Base-by-base conservation (phyloP, 92 coral and sea anemone genomes). In the Palythoa heliodiscus region DNA sequence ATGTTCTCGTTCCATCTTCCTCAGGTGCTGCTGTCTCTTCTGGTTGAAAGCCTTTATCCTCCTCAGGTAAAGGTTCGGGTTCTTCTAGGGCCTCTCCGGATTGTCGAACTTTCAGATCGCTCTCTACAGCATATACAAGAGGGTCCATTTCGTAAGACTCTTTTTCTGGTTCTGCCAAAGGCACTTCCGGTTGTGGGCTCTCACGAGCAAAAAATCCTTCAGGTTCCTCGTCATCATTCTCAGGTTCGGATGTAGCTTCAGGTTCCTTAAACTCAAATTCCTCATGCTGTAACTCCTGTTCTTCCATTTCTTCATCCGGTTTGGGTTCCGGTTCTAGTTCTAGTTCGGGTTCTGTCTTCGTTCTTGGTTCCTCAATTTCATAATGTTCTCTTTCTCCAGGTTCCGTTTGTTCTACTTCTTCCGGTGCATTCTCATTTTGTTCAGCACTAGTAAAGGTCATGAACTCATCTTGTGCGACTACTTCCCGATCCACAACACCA, bases 121-220 rank as follows among this genome's bases (percentile, higher is more conserved):
- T 80, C 57, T 80, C 84, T 2, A 38, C 43, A n/a, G 74, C 75
- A 67, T 47, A 64, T 64, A 12, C 14, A 64, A 47, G 60, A 64
- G 50, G 84, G 53, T 80, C 84, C 72, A 47, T 80, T 63, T 80
- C 84, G 19, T 66, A 70, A 2, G 73, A 63, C 48, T 80, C 84
- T 7, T 80, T 80, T 68, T 80, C 84, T 15, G 74, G 63, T 66
- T 80, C 74, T 63, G 75, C 75, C 3, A 66, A 47, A 0, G 72
- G 71, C 43, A 78, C 71, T 54, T 6, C 9, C 15, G 73, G 69
- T 5, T 14, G 73, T 73, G 25, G 43, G 61, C 47, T 64, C 58
- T 79, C 73, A 20, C 60, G 58, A 23, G 73, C 40, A 79, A 79
- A 37, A 50, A 79, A 67, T 16, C 83, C 70, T 15, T 20, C 84